phyloP scores from a whole-genome alignment of 2,113 vertebrate genomes.

The Pelecanus crispus region DNA sequence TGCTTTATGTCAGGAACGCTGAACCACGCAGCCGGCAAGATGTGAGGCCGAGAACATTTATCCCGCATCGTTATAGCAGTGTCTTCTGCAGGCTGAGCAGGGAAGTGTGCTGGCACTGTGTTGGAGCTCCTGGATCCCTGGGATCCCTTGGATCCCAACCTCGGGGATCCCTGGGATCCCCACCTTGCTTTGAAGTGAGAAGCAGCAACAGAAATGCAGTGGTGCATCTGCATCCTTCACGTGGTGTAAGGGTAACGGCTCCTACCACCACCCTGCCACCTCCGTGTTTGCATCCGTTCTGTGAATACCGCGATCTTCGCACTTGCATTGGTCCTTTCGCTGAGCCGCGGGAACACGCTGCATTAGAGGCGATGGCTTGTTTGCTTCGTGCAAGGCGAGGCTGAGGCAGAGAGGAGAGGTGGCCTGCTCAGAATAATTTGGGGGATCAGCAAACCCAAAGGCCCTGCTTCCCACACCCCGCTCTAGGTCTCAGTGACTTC shows the following conservation, averaged over 20 bases:
- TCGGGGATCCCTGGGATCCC: not conserved
- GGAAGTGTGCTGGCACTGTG: not conserved
- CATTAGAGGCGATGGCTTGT: fast-evolving
- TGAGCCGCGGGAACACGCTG: not conserved
- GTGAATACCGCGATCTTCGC: fast-evolving
- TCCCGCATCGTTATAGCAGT: fast-evolving
- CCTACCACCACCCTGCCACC: not conserved
- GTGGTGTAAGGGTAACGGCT: not conserved
- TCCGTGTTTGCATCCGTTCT: fast-evolving
- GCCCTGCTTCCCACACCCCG: not conserved
- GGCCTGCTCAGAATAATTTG: not conserved
- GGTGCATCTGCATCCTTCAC: not conserved
- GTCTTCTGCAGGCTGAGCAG: not conserved
- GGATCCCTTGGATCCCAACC: not conserved
- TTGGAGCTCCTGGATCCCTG: not conserved
- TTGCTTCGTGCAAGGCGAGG: fast-evolving
- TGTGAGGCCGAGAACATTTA: not conserved
- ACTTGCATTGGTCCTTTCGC: not conserved
- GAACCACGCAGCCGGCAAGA: not conserved
- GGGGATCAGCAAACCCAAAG: not conserved
- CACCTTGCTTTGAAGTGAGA: not conserved
- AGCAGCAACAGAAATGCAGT: not conserved
- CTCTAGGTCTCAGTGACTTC: not conserved
- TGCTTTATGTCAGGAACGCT: not conserved
- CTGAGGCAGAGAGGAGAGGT: not conserved